phyloP scores from a whole-genome alignment of 53 echinoderm and acorn worm genomes.

The Echinometra lucunter region DNA sequence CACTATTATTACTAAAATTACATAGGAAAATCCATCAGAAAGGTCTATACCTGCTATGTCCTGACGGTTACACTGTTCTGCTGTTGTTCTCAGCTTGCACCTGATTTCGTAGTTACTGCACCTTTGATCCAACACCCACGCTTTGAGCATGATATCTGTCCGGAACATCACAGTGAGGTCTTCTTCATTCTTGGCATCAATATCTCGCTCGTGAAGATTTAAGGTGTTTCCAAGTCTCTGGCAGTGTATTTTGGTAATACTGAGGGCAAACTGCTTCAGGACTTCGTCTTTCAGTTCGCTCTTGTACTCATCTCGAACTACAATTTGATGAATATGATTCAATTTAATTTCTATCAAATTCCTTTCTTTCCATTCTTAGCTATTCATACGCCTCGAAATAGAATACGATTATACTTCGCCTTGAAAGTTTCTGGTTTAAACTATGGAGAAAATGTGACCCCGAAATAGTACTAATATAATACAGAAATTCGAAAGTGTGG shows the following conservation, averaged over 20 bases:
- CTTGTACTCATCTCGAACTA: constrained; percentile 12
- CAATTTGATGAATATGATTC: neutral
- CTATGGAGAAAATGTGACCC: too few species aligned
- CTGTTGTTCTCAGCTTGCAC: neutral
- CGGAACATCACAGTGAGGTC: neutral
- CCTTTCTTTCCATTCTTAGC: neutral
- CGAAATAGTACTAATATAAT: too few species aligned
- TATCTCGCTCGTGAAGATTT: neutral
- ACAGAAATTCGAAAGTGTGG: too few species aligned
- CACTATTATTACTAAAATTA: too few species aligned
- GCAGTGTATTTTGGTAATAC: constrained; percentile 1
- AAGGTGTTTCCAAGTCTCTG: neutral
- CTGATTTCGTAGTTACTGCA: constrained; percentile 40
- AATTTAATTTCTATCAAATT: too few species aligned
- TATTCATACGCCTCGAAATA: too few species aligned
- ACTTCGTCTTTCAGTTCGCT: neutral
- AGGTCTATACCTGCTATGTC: neutral
- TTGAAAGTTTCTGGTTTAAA: too few species aligned
- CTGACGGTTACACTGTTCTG: neutral
- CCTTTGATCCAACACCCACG: neutral
- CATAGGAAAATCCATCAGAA: too few species aligned
- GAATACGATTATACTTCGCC: too few species aligned
- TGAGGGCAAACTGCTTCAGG: neutral
- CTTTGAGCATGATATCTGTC: neutral
- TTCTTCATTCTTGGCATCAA: neutral